Evolutionary conservation across 2,113 vertebrate species (phyloP), one percentile per base, ranked within the genome.

Genomic region (Malurus elegans): DNA sequence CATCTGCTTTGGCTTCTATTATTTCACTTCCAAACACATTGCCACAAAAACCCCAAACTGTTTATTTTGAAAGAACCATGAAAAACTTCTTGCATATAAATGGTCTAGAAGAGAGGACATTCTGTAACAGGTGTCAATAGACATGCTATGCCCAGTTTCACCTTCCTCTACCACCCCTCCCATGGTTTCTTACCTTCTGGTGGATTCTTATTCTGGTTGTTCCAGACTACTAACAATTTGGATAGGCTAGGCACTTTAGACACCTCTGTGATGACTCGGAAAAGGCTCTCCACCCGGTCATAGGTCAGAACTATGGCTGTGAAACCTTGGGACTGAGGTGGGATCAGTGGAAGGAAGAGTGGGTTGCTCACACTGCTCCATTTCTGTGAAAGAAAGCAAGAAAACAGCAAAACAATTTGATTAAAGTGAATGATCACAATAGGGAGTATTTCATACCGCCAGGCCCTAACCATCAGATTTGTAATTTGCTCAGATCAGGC

Each of bases 201-300:
- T 14, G 99, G 99, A 90, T 98, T 99, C 95, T 99, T 99, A 93
- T 99, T 99, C 97, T 99, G 99, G 95, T 99, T 99, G 95, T 99
- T 99, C 99, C 99, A 99, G 69, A 99, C 99, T 24, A 99, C 99
- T 44, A 99, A 88, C 73, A 99, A 96, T 88, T 99, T 99, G 89
- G 99, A 99, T 12, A 99, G 98, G 86, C 99, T 99, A 6, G 99
- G 99, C 91, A 99, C 99, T 95, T 99, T 99, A 44, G 99, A 99
- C 90, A 99, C 99, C 97, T 99, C 99, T 0, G 99, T 99, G 98
- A 99, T 99, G 96, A 99, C 99, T 50, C 99, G 97, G 98, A 99
- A 99, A 50, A 99, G 99, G 94, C 99, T 99, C 97, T 99, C 99
- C 38, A 99, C 98, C 0, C 99, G 98, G 96, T 99, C 99, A 4